These are phyloP conservation scores for Rousettus madagascariensis DNA, from an alignment of 2,797 vertebrate species.

Conservation along the genomic window DNA sequence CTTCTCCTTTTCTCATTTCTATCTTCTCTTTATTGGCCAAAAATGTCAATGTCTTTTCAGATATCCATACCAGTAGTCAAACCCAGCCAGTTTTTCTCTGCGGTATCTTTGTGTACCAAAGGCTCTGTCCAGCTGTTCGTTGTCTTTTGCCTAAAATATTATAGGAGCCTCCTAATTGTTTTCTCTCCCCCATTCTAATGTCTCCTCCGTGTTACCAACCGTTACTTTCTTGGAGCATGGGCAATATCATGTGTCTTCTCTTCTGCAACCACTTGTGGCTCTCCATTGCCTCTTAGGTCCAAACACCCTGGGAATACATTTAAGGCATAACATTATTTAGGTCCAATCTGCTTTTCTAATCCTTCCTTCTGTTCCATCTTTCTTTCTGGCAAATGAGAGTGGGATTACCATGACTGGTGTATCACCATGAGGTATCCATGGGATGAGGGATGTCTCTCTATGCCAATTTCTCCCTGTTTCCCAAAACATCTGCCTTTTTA, in stretches of 20 bases:
- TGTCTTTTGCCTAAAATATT: neutral
- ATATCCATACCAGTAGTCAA: neutral
- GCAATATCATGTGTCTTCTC: neutral
- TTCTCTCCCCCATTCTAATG: neutral
- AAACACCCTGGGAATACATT: neutral
- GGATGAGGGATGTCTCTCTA: neutral
- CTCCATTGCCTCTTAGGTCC: neutral
- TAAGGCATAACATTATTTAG: neutral
- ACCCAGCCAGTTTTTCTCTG: neutral
- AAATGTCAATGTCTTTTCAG: neutral
- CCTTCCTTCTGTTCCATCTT: neutral
- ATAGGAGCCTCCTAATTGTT: neutral
- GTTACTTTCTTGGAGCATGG: neutral
- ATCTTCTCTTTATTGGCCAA: neutral
- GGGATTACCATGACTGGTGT: neutral
- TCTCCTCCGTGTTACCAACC: neutral
- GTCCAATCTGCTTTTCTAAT: neutral
- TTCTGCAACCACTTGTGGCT: neutral
- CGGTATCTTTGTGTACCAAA: neutral
- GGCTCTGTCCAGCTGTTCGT: neutral
- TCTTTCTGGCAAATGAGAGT: neutral
- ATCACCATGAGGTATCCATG: neutral
- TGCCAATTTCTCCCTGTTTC: neutral
- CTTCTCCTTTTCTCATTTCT: neutral
- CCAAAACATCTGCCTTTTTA: neutral